Base-by-base conservation (phyloP, 2,888 invertebrate genomes). In the Digitonthophagus gazella region DNA sequence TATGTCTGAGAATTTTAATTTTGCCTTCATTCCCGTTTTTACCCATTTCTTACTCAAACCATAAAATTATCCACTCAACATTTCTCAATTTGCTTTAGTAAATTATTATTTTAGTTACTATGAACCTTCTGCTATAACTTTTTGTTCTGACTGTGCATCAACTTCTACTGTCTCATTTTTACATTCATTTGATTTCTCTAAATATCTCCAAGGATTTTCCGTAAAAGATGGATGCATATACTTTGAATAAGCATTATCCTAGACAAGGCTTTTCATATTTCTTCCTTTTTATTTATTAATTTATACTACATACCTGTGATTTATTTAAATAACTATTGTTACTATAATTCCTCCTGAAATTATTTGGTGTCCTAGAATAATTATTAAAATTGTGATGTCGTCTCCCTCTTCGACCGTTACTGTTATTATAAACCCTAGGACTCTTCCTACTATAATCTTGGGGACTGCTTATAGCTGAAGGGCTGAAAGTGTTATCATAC, bases 141-240 rank as follows among this genome's bases (percentile, higher is more conserved):
- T 65, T 16, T 67, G 15, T 19, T 66, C n/a, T n/a, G n/a, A 44
- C 8, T 55, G 66, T 55, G 15, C 22, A 6, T 15, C 28, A 58
- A 15, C 67, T n/a, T 18, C 19, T 15, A 66, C 16, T 66, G 22
- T 63, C 44, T 66, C 57, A 19, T 56, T 22, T 44, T 65, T 65
- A 15, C 66, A 22, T 61, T 61, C 19, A 2, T 18, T 61, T n/a
- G 20, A 61, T 18, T 19, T 16, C 65, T 77, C 76, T 65, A 78
- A 73, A 55, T 69, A 66, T 8, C 71, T 76, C 78, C 78, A 78
- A 8, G 78, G 78, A 69, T 78, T 74, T 73, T 78, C 77, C 66
- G 75, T 71, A 72, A 78, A 78, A 8, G 78, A 78, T 2, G 75
- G 75, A 74, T 74, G 61, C 11, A 61, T 19, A 18, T 61, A 61